phyloP scores from a whole-genome alignment of 2,888 invertebrate genomes.

The Anagyrus pseudococci region DNA sequence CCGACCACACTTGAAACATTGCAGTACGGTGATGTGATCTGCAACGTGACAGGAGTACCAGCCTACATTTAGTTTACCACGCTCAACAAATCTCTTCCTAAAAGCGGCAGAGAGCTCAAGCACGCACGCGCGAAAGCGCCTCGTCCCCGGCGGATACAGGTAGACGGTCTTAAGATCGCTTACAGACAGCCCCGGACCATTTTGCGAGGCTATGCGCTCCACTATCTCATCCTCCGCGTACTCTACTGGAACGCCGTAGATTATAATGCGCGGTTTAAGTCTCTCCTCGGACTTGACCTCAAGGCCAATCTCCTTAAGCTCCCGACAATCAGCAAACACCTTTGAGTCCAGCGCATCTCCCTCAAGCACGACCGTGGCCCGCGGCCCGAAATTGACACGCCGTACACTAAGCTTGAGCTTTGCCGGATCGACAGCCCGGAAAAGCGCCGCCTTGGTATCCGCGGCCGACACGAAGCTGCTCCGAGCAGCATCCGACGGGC shows the following conservation, averaged over 20 bases:
- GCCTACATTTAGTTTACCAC: not conserved
- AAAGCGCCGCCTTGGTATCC: not conserved
- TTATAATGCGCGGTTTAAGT: conserved; percentile 1
- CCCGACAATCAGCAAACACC: not conserved
- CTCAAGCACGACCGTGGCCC: not conserved
- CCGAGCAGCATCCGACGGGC: not conserved
- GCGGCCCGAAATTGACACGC: not conserved
- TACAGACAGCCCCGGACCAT: not conserved
- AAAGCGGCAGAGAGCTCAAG: not conserved
- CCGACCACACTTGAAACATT: conserved; percentile 5
- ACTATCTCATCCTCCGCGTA: not conserved
- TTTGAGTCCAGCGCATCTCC: not conserved
- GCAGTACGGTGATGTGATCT: not conserved
- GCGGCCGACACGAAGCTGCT: not conserved
- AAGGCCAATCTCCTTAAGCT: not conserved
- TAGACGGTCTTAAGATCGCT: not conserved
- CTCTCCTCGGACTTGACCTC: conserved; percentile 3
- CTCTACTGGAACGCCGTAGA: not conserved
- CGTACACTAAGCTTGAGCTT: not conserved
- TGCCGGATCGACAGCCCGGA: not conserved
- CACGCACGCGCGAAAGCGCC: not conserved
- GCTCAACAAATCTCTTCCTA: not conserved
- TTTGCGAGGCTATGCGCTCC: not conserved
- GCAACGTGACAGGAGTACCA: not conserved
- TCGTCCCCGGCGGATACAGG: not conserved